A percentile compares a stretch with the other conserved stretches of the same genome.
Evolutionary conservation across 2,797 vertebrate species (phyloP).

Genomic region (Sebastes cheni): DNA sequence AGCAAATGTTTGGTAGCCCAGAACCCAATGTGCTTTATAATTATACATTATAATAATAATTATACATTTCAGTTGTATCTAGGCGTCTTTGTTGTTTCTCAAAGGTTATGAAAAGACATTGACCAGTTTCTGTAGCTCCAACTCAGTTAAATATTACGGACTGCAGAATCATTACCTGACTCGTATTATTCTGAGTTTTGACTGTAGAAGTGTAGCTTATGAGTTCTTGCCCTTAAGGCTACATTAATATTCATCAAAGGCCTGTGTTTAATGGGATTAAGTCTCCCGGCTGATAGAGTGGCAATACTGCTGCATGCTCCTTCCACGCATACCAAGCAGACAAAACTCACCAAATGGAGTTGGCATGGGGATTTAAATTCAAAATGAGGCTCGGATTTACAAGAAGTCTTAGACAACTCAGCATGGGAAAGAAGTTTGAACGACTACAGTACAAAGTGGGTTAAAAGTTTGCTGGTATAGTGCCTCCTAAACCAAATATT

Average conservation of each 20-base stretch:
- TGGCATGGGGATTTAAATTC: conserved; percentile 51
- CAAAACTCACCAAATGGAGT: conserved; percentile 40
- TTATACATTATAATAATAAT: not conserved
- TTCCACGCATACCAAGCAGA: conserved; percentile 70
- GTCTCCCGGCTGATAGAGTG: conserved; percentile 55
- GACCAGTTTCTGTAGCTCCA: not conserved
- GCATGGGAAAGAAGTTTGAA: conserved; percentile 26
- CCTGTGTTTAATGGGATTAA: conserved; percentile 67
- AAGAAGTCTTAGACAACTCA: conserved; percentile 14
- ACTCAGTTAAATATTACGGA: not conserved
- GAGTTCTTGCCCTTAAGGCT: conserved; percentile 53
- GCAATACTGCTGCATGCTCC: conserved; percentile 30
- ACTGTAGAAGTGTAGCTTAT: conserved; percentile 33
- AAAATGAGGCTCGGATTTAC: conserved; percentile 49
- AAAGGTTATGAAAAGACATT: not conserved
- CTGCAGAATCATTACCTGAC: conserved; percentile 37
- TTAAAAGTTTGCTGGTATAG: not conserved
- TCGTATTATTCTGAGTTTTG: conserved; percentile 36
- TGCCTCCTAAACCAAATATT: not conserved
- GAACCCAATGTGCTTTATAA: not conserved
- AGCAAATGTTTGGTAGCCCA: not conserved
- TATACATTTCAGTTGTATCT: not conserved
- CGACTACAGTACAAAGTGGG: conserved; percentile 21
- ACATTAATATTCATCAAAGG: conserved; percentile 73
- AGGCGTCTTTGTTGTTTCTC: not conserved